phyloP scores from a whole-genome alignment of 2,888 invertebrate species.

The Baronia brevicornis region DNA sequence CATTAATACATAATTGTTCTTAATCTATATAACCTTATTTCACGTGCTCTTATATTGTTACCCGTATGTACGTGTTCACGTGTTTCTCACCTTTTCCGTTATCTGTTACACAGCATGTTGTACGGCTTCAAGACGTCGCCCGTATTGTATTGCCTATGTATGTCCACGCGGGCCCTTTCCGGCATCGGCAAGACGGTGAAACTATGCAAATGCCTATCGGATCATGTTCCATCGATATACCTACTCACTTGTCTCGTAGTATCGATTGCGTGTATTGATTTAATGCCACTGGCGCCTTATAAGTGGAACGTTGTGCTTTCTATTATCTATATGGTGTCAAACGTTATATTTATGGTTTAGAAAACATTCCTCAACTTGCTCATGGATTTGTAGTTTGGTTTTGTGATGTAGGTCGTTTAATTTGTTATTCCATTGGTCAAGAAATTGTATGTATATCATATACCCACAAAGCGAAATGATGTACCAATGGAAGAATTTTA shows the following conservation, averaged over 20 bases:
- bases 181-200: constrained; percentile 9
- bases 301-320: constrained; percentile 13
- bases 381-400: constrained; percentile 8
- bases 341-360: constrained; percentile 12
- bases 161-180: constrained; percentile 9
- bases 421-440: too few relatives aligned
- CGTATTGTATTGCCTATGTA: constrained; percentile 6
- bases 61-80: constrained; percentile 2
- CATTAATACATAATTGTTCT: too few relatives aligned
- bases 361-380: constrained; percentile 10
- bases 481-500: too few relatives aligned
- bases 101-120: constrained; percentile 8
- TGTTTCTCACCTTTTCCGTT: constrained; percentile 7
- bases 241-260: constrained; percentile 11
- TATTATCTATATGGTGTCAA: constrained; percentile 13
- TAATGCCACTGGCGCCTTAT: constrained; percentile 11
- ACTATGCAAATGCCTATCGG: constrained; percentile 13
- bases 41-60: constrained; percentile 2
- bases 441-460: too few relatives aligned
- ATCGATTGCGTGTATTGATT: constrained; percentile 14
- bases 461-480: too few relatives aligned
- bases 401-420: constrained; percentile 10
- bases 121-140: constrained; percentile 11
- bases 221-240: constrained; percentile 10
- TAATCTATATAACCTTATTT: too few relatives aligned